Base-by-base conservation (phyloP, 2,797 vertebrate species). In the Argyrosomus regius region DNA sequence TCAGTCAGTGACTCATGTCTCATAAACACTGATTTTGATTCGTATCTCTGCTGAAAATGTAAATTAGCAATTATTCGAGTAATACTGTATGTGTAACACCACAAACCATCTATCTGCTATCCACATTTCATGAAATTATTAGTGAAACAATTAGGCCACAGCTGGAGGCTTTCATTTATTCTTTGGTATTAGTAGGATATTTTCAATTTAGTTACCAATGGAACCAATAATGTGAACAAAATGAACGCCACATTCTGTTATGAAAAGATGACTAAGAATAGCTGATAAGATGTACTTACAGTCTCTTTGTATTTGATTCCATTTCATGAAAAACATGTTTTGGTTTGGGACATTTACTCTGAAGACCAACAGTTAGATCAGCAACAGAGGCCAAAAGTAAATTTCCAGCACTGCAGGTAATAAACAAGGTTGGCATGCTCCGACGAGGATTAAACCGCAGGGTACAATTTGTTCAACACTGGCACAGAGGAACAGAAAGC, bases 391-490 rank as follows among this genome's bases (percentile, higher is more conserved):
- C 17, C n/a, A 57, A 45, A 63, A 70, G 48, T 16, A 18, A 6
- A 72, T 68, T 65, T 61, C 17, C 39, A 41, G 28, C 35, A 49
- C 57, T 49, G 46, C 53, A 50, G 82, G 57, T 64, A 69, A 82
- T 72, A 77, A 80, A 72, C 56, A 54, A 60, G 43, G 63, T 26
- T 64, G 58, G 52, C 24, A 43, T 62, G 61, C 69, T 60, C 16
- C 41, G 31, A 31, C 9, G 41, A 17, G 46, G 61, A 65, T 31
- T 66, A 39, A 39, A 53, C 62, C 20, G 53, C 46, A 17, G 59
- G 49, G 61, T 48, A 71, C 62, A 80, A 56, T 81, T 75, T 86
- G 76, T 66, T 71, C 72, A 71, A 39, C 41, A 57, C 22, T 13
- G 3, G 43, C 20, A 28, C 64, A 65, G 58, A 60, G 67, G 16